Evolutionary conservation across 2,888 invertebrate species (phyloP).

Genomic region (Paralinhomoeus sp.): DNA sequence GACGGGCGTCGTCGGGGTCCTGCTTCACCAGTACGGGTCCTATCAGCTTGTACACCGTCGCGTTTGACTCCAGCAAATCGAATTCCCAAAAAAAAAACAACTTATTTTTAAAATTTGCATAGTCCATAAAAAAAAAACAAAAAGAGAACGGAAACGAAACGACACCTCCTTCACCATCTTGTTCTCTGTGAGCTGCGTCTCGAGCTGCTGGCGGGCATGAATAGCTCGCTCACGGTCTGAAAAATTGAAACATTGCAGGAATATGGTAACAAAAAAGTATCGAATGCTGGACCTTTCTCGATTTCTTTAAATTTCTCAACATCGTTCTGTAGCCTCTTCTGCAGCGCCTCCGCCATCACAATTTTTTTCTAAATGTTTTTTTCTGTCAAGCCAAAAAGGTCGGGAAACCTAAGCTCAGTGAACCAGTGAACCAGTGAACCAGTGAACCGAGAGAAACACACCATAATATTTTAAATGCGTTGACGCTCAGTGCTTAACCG

Average conservation of each 20-base stretch:
- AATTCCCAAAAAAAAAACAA: slow-evolving; percentile 43
- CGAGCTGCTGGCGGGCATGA: slow-evolving; percentile 27
- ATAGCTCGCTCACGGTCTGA: slow-evolving; percentile 29
- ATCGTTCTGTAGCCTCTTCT: slow-evolving; percentile 25
- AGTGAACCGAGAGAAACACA: no score
- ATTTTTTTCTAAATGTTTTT: no score
- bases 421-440: no score
- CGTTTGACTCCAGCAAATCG: slow-evolving; percentile 49
- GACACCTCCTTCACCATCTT: slow-evolving; percentile 29
- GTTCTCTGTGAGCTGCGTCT: slow-evolving; percentile 33
- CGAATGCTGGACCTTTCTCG: slow-evolving; percentile 21
- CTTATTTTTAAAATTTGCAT: no score
- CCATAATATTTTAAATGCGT: no score
- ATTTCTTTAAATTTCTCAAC: slow-evolving; percentile 24
- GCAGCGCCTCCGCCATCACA: slow-evolving; percentile 21
- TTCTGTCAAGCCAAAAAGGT: no score
- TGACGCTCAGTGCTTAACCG: no score
- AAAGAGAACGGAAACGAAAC: no score
- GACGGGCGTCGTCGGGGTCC: slow-evolving; percentile 66
- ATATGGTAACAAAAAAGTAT: background rate
- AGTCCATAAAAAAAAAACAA: no score
- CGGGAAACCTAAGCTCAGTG: no score
- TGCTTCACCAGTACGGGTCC: slow-evolving; percentile 88
- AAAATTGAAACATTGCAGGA: no score
- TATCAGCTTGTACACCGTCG: slow-evolving; percentile 72